These are phyloP conservation scores for Melanerpes formicivorus DNA, from an alignment of 2,113 vertebrate genomes.

Conservation along the genomic window DNA sequence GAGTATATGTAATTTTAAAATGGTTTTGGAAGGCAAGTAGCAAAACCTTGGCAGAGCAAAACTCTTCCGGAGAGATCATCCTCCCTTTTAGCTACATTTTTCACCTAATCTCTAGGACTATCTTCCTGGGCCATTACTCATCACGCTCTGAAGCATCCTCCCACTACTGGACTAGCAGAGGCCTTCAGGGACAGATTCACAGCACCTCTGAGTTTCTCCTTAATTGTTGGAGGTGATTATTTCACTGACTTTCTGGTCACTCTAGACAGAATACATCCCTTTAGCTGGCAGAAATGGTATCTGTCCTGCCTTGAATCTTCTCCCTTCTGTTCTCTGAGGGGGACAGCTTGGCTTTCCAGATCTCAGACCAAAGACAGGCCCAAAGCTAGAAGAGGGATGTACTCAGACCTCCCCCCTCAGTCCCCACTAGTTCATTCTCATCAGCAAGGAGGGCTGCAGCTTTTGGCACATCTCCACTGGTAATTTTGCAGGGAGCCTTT, in stretches of 20 bases:
- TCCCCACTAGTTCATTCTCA: neutral
- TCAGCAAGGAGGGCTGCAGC: neutral
- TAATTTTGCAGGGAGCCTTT: neutral
- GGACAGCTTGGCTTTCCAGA: neutral
- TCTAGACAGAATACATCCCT: neutral
- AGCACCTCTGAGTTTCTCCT: neutral
- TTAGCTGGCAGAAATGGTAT: neutral
- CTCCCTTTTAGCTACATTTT: neutral
- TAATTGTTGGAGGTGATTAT: neutral
- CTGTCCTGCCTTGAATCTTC: rapidly evolving
- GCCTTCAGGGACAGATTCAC: neutral
- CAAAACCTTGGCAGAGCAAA: neutral
- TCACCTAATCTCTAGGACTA: neutral
- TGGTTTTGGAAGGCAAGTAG: neutral
- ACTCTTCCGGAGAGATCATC: neutral
- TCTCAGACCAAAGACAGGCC: neutral
- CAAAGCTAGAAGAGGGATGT: neutral
- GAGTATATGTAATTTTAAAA: constrained; percentile 75
- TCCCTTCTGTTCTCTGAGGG: neutral
- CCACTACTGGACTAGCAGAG: neutral
- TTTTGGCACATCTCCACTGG: neutral
- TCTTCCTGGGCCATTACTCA: neutral
- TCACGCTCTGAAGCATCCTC: neutral
- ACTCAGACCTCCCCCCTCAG: neutral
- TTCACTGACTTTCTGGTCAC: neutral